Evolutionary conservation across 2,888 invertebrate species (phyloP).

Genomic region (Gortyna flavago): DNA sequence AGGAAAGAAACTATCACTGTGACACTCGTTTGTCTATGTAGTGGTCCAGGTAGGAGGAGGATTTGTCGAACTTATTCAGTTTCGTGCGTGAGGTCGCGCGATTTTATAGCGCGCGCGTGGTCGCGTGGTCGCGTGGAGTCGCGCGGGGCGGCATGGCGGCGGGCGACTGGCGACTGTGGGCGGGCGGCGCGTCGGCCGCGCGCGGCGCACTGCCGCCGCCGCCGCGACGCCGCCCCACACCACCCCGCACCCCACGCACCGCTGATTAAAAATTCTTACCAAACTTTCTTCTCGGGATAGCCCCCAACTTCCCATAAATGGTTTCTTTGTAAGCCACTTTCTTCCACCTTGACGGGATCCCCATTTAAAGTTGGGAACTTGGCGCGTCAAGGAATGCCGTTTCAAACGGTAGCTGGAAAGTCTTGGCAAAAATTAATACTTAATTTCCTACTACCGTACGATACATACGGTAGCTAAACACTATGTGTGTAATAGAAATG

Average conservation of each 20-base stretch:
- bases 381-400: constrained; percentile 56
- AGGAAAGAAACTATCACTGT: constrained; percentile 78
- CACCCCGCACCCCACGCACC: constrained; percentile 62
- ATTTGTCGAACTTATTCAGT: constrained; percentile 90
- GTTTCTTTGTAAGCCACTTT: constrained; percentile 73
- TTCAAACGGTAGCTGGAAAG: constrained; percentile 50
- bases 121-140: constrained; percentile 72
- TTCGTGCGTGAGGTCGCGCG: constrained; percentile 82
- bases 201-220: constrained; percentile 89
- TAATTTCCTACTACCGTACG: constrained; percentile 54
- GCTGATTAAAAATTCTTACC: constrained; percentile 87
- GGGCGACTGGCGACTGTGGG: constrained; percentile 77
- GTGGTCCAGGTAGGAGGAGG: constrained; percentile 90
- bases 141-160: constrained; percentile 79
- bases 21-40: constrained; percentile 86
- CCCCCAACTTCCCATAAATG: constrained; percentile 76
- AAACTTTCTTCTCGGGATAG: constrained; percentile 82
- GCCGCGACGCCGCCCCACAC: constrained; percentile 76
- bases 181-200: constrained; percentile 89
- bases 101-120: constrained; percentile 78
- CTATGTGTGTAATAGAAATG: constrained; percentile 62
- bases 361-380: constrained; percentile 63
- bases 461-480: constrained; percentile 61
- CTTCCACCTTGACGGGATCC: constrained; percentile 63
- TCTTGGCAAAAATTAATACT: constrained; percentile 46